These are phyloP conservation scores for Seira ritae DNA, from an alignment of 2,888 invertebrate species.

Conservation along the genomic window DNA sequence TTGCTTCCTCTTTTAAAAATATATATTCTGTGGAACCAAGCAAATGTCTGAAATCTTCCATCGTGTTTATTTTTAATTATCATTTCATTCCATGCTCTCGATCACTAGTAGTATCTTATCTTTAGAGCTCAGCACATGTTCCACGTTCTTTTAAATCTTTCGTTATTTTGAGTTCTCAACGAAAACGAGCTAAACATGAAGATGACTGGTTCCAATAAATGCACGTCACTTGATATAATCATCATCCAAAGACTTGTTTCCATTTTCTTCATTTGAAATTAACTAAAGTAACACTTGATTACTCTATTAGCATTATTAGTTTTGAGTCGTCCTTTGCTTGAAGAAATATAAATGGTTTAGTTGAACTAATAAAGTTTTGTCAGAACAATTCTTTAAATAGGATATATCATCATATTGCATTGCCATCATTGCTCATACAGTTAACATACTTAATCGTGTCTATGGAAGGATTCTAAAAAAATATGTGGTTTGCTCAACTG, in stretches of 20 bases:
- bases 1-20: conserved; percentile 1
- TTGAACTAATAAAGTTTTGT: conserved; percentile 5
- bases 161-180: too few species aligned
- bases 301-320: conserved; percentile 10
- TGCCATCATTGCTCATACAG: background rate
- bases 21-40: too few species aligned
- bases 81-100: conserved; percentile 17
- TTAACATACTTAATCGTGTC: background rate
- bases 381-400: background rate
- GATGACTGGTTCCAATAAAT: background rate
- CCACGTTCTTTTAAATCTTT: too few species aligned
- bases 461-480: conserved; percentile 27
- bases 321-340: conserved; percentile 4
- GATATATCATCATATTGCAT: background rate
- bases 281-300: conserved; percentile 6
- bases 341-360: background rate
- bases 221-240: conserved; percentile 14
- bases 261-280: background rate
- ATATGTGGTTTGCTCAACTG: conserved; percentile 46
- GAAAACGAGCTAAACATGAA: background rate
- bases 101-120: background rate
- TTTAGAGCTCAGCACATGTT: background rate
- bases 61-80: conserved; percentile 69
- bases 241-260: background rate
- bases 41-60: conserved; percentile 7